Percentiles rank a stretch among this genome's conserved stretches.
Evolutionary conservation across 2,113 vertebrate genomes (phyloP).

Genomic region (Cinclus cinclus): DNA sequence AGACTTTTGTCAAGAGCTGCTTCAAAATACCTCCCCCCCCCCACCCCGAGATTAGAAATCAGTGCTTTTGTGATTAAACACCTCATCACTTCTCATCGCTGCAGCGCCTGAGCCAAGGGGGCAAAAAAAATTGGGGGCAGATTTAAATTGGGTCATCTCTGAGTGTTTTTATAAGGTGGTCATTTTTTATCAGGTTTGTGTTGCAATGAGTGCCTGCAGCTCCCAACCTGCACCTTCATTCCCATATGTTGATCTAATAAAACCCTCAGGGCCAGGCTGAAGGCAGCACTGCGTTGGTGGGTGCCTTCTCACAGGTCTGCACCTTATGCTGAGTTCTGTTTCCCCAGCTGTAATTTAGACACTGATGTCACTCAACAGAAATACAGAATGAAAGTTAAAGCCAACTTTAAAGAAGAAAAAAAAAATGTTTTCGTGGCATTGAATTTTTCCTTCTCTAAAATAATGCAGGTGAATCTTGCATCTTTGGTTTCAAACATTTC

Average conservation of each 20-base stretch:
- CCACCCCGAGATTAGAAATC: background rate
- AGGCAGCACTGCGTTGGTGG: background rate
- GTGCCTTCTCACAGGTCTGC: background rate
- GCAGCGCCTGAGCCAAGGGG: fast-evolving
- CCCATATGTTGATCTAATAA: background rate
- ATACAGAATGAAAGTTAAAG: background rate
- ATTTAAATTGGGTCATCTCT: background rate
- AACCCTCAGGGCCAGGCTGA: background rate
- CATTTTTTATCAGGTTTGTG: background rate
- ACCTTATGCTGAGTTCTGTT: background rate
- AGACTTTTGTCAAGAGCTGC: background rate
- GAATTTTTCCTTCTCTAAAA: background rate
- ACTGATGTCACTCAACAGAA: background rate
- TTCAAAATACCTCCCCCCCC: background rate
- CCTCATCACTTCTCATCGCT: fast-evolving
- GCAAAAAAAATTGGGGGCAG: background rate
- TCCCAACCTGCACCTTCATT: background rate
- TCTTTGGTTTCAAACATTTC: background rate
- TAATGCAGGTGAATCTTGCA: background rate
- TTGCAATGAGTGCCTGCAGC: background rate
- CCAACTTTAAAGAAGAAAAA: background rate
- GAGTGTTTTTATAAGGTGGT: background rate
- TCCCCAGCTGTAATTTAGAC: background rate
- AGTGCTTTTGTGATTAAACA: background rate
- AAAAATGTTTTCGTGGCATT: background rate